Conservation (phyloP, 1,140 invertebrate species). For the Listronotus oregonensis region DNA sequence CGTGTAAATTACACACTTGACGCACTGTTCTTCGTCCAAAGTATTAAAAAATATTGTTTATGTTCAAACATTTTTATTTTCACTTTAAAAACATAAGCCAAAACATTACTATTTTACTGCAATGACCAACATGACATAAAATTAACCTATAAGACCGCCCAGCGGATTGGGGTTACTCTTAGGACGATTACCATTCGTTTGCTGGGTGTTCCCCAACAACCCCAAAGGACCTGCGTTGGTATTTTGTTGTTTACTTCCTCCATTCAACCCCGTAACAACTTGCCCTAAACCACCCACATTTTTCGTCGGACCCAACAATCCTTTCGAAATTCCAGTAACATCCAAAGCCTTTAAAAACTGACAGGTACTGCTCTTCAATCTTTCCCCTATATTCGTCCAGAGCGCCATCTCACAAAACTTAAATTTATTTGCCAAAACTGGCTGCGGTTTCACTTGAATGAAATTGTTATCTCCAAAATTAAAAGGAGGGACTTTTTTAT, state of each 20-base stretch:
- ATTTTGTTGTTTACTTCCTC: not conserved
- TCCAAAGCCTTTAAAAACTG: constrained; percentile 45
- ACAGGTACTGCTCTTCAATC: constrained; percentile 60
- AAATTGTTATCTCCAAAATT: constrained; percentile 59
- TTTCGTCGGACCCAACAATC: not conserved
- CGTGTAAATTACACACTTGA: too few species aligned
- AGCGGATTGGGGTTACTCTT: too few species aligned
- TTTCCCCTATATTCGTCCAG: constrained; percentile 61
- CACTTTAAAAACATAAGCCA: too few species aligned
- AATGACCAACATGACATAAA: too few species aligned
- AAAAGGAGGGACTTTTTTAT: constrained; percentile 56
- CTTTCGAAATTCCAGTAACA: not conserved
- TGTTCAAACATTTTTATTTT: too few species aligned
- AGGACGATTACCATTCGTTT: too few species aligned
- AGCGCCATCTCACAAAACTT: constrained; percentile 67
- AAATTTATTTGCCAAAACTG: constrained; percentile 60
- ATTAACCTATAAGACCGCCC: too few species aligned
- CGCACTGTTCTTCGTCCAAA: too few species aligned
- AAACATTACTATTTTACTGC: too few species aligned
- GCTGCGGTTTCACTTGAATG: constrained; percentile 60
- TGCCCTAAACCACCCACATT: not conserved
- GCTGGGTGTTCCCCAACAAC: not conserved
- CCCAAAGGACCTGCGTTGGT: not conserved
- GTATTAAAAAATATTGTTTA: too few species aligned
- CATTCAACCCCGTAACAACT: not conserved